These are phyloP conservation scores for Drosophila elegans DNA, from an alignment of 1,140 invertebrate species.

Conservation along the genomic window DNA sequence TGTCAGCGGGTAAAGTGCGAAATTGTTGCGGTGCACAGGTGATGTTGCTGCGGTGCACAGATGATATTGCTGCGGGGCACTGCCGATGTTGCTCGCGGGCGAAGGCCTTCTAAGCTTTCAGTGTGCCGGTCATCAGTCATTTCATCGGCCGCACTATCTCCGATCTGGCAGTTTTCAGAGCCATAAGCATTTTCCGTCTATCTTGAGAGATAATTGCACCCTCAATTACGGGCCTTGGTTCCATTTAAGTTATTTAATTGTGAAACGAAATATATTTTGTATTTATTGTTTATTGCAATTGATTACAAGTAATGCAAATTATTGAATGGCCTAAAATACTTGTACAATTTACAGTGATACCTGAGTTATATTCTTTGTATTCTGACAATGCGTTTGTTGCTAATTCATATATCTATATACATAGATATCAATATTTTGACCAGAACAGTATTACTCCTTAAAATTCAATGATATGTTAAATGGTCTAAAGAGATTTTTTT, in stretches of 20 bases:
- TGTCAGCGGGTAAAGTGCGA: slow-evolving; percentile 50
- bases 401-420: no score
- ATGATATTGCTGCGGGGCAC: slow-evolving; percentile 1
- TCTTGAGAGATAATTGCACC: slow-evolving; percentile 30
- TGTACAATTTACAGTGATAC: no score
- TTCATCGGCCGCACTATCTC: slow-evolving; percentile 6
- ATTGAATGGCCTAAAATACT: no score
- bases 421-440: no score
- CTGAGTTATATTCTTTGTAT: no score
- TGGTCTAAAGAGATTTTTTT: no score
- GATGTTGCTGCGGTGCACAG: slow-evolving; percentile 5
- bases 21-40: slow-evolving; percentile 4
- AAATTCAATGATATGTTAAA: no score
- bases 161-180: slow-evolving; percentile 5
- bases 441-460: no score
- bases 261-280: no score
- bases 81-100: slow-evolving; percentile 5
- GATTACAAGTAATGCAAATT: no score
- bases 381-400: no score
- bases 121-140: slow-evolving; percentile 10
- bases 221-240: slow-evolving; percentile 8
- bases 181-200: slow-evolving; percentile 28
- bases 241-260: not conserved
- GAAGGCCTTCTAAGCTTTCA: slow-evolving; percentile 8
- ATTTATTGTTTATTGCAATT: no score